Evolutionary conservation across 2,113 vertebrate genomes (phyloP).

Genomic region (Indri indri): DNA sequence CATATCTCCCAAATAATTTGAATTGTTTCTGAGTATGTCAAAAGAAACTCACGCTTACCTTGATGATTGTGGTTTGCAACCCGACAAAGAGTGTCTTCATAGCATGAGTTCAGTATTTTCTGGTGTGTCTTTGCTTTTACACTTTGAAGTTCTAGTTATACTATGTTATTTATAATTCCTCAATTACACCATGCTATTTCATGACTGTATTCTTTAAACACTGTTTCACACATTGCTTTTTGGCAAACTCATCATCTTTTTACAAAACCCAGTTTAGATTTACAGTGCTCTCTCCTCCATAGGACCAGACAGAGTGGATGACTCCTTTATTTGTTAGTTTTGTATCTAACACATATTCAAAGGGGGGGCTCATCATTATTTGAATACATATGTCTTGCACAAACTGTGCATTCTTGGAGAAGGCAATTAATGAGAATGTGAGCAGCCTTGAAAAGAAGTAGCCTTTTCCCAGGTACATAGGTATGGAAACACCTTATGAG

Average conservation of each 20-base stretch:
- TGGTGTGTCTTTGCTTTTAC: neutral
- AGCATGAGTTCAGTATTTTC: neutral
- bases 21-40: neutral
- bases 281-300: neutral
- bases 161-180: neutral
- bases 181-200: neutral
- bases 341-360: neutral
- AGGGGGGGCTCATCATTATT: neutral
- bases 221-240: neutral
- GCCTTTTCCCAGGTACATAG: neutral
- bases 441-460: neutral
- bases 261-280: neutral
- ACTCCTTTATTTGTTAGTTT: neutral
- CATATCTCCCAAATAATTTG: neutral
- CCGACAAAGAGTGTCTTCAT: neutral
- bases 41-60: neutral
- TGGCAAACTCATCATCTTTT: neutral
- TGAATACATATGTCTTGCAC: neutral
- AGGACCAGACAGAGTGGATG: neutral
- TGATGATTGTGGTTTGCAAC: neutral
- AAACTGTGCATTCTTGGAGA: neutral
- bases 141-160: neutral
- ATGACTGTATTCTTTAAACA: neutral
- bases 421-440: neutral
- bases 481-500: neutral